Evolutionary conservation across 2,888 invertebrate genomes (phyloP), one percentile per base, ranked within the genome.

Genomic region (Antheraea yamamai): DNA sequence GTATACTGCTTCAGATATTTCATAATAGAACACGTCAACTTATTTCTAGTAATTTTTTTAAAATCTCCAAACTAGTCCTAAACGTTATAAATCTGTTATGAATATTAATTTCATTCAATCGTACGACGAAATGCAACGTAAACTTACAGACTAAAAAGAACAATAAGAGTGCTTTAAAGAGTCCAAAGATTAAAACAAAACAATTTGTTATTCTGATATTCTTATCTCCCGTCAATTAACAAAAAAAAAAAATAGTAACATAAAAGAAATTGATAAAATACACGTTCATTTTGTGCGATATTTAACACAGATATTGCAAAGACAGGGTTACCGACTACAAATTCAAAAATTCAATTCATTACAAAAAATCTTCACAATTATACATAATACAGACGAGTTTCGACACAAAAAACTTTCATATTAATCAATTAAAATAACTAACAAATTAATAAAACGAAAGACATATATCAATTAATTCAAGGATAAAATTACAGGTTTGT

Each of bases 1-100:
- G 95, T 95, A 95, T 95, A 95, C 95, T 91, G 93, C 91, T 89
- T 93, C 93, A 95, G 95, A 95, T 95, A 95, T 95, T 89, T 90
- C 91, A 93, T 93, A 92, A 88, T 87, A 92, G 92, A 94, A 95
- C 92, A 94, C 93, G 92, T 92, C 87, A 91, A 92, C 92, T 92
- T 93, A 93, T 89, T 77, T 79, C 92, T 93, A 92, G 84, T 84
- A 85, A 85, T 82, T 81, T 66, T 66, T 68, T 35, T 35, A 30
- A 20, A 12, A 14, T 35, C 81, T 86, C 83, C 82, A 85, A 84
- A 90, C 88, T 86, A 91, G 91, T 85, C 84, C 23, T 39, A 39
- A 70, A 14, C 39, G 3, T 39, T 39, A 70, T 39, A 35, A 35
- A 68, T 68, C 68, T 68, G 26, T 70, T 39, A 70, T 70, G 20